These are phyloP conservation scores for Malachius bipustulatus DNA, from an alignment of 2,888 invertebrate genomes.

Conservation along the genomic window DNA sequence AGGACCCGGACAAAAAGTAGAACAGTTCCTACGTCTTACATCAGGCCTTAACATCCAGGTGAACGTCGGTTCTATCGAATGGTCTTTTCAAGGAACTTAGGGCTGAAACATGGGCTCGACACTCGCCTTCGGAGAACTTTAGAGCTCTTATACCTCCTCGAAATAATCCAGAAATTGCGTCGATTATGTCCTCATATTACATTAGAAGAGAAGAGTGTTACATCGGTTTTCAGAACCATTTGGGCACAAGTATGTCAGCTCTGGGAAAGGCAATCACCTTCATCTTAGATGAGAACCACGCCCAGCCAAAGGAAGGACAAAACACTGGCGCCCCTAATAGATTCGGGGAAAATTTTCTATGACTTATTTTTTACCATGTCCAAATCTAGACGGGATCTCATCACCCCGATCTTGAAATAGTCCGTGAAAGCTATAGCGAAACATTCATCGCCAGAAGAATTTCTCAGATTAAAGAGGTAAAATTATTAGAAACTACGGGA, in stretches of 20 bases:
- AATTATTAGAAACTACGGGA: conserved; percentile 8
- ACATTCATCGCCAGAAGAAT: conserved; percentile 8
- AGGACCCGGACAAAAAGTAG: too few species aligned
- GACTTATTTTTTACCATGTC: conserved; percentile 10
- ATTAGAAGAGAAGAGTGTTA: conserved; percentile 6
- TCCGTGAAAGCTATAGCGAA: too few species aligned
- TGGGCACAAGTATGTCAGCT: conserved; percentile 9
- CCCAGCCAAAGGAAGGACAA: too few species aligned
- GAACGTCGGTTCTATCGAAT: background rate
- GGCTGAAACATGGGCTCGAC: background rate
- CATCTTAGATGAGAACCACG: too few species aligned
- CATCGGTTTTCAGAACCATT: conserved; percentile 6
- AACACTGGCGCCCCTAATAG: conserved; percentile 4
- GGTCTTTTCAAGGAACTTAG: background rate
- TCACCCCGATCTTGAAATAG: background rate
- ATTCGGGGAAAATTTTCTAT: conserved; percentile 9
- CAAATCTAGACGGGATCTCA: conserved; percentile 6
- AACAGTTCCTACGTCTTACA: too few species aligned
- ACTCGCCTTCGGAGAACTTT: background rate
- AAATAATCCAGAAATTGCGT: background rate
- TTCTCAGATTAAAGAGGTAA: conserved; percentile 12
- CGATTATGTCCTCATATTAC: background rate
- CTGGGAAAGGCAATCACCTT: conserved; percentile 10
- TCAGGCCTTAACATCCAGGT: too few species aligned
- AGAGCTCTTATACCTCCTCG: background rate